Evolutionary conservation across 1,140 invertebrate genomes (phyloP).

Genomic region (Pissodes strobi): DNA sequence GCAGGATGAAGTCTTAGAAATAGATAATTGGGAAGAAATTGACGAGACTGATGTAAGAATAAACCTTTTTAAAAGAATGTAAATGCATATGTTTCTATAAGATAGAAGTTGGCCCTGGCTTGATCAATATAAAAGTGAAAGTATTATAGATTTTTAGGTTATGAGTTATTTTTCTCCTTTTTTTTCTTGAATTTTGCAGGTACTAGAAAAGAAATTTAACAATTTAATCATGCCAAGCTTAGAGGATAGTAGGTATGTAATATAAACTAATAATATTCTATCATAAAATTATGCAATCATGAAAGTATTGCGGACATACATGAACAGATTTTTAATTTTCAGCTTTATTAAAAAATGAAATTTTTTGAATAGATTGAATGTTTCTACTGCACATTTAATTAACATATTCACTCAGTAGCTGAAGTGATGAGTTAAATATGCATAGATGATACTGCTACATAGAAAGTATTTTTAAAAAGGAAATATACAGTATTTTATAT

Average conservation of each 20-base stretch:
- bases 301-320: no score
- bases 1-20: slow-evolving; percentile 53
- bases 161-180: slow-evolving; percentile 13
- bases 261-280: no score
- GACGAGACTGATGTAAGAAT: slow-evolving; percentile 55
- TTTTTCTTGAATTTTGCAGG: slow-evolving; percentile 45
- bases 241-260: slow-evolving; percentile 47
- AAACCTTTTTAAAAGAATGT: slow-evolving; percentile 5
- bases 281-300: no score
- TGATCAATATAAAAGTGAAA: background rate
- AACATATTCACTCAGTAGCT: background rate
- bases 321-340: no score
- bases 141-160: background rate
- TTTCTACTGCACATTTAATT: background rate
- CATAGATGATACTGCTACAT: no score
- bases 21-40: slow-evolving; percentile 54
- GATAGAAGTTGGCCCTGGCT: background rate
- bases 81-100: slow-evolving; percentile 2
- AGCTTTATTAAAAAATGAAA: no score
- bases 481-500: no score
- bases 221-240: slow-evolving; percentile 48
- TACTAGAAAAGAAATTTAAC: slow-evolving; percentile 52
- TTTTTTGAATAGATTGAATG: no score
- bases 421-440: no score
- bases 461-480: no score